Conservation (phyloP, 2,888 invertebrate genomes). For the Laothoe populi region DNA sequence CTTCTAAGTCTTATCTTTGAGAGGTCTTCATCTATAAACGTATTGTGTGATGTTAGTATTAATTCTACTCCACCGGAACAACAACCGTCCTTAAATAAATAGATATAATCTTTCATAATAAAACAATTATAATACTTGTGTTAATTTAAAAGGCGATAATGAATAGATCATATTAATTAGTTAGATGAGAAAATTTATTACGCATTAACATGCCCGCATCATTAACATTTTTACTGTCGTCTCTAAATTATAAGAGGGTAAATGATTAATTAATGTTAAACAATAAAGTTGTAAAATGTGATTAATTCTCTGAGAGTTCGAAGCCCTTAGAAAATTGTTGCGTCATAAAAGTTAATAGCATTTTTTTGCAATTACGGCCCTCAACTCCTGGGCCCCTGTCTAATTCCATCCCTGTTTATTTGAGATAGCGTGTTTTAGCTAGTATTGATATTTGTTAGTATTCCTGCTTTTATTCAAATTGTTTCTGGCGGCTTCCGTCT, state of each 20-base stretch:
- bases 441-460: constrained; percentile 10
- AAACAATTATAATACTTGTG: neutral
- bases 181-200: neutral
- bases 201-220: neutral
- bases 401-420: neutral
- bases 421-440: neutral
- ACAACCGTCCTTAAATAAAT: neutral
- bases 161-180: neutral
- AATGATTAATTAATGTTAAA: too few relatives aligned
- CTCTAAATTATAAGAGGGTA: neutral
- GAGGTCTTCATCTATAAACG: neutral
- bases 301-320: too few relatives aligned
- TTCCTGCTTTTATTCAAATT: constrained; percentile 16
- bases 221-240: neutral
- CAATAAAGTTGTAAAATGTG: neutral
- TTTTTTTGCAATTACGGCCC: neutral
- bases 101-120: neutral
- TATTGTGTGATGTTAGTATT: neutral
- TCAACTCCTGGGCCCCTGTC: neutral
- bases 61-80: neutral
- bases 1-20: too few relatives aligned
- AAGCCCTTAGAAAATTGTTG: neutral
- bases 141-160: neutral
- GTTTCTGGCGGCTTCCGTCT: constrained; percentile 13
- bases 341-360: neutral